Evolutionary conservation across 2,888 invertebrate genomes (phyloP).

Genomic region (Lithophane socia): DNA sequence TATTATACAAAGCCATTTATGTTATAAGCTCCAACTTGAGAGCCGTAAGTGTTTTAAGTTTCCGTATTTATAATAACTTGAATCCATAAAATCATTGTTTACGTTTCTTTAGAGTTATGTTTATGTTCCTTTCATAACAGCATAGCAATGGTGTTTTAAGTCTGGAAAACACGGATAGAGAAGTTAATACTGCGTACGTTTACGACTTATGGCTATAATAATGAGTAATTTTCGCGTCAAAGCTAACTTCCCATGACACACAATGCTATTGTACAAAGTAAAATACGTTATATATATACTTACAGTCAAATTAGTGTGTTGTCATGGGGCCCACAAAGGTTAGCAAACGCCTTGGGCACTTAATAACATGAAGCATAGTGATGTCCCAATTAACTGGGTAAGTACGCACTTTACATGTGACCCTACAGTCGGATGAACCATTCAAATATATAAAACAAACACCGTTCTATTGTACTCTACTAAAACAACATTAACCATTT

Average conservation of each 20-base stretch:
- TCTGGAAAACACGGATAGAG: conserved; percentile 12
- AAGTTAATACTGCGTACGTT: conserved; percentile 3
- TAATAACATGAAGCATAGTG: conserved; percentile 67
- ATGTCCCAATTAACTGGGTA: conserved; percentile 64
- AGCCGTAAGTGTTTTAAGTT: background rate
- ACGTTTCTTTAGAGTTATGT: conserved; percentile 22
- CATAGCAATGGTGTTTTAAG: conserved; percentile 12
- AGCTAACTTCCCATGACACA: conserved; percentile 14
- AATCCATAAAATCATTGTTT: conserved; percentile 1
- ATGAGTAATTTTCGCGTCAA: conserved; percentile 30
- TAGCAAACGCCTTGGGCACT: conserved; percentile 67
- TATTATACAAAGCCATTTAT: conserved; percentile 34
- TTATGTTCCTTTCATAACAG: conserved; percentile 35
- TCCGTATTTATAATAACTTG: background rate
- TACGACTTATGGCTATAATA: conserved; percentile 25
- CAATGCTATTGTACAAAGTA: conserved; percentile 37
- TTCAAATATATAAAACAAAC: conserved; percentile 52
- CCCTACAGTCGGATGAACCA: conserved; percentile 67
- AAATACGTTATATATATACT: conserved; percentile 43
- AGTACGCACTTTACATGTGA: conserved; percentile 56
- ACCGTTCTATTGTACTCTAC: conserved; percentile 36
- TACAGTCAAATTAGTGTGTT: conserved; percentile 52
- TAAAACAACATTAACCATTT: conserved; percentile 56
- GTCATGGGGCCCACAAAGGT: conserved; percentile 64
- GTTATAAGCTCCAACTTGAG: background rate